These are phyloP conservation scores for Enhydra lutris DNA, from an alignment of 2,113 vertebrate species.

Conservation along the genomic window DNA sequence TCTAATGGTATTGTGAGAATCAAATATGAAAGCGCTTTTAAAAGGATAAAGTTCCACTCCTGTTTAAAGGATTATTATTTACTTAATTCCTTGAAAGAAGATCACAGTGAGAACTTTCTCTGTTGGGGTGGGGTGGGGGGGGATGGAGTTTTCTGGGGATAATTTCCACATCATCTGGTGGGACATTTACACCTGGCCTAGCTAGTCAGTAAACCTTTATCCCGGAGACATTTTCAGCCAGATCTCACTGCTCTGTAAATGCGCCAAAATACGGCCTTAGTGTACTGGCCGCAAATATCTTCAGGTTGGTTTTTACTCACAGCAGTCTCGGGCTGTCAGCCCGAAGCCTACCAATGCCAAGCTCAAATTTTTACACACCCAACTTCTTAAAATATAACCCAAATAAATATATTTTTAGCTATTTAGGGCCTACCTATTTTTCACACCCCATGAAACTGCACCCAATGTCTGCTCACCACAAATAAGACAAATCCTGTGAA, in stretches of 20 bases:
- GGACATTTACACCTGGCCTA: background rate
- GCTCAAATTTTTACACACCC: background rate
- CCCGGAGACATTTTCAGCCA: background rate
- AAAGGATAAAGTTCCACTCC: background rate
- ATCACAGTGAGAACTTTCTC: slow-evolving; percentile 23
- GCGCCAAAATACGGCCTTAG: background rate
- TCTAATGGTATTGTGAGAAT: background rate
- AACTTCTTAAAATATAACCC: background rate
- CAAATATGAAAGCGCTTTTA: background rate
- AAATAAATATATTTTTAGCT: background rate
- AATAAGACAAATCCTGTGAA: background rate
- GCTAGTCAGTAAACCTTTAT: background rate
- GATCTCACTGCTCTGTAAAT: background rate
- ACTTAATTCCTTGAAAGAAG: slow-evolving; percentile 53
- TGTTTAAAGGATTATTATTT: background rate
- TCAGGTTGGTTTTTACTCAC: background rate
- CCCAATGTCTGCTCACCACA: background rate
- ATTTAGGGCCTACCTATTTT: background rate
- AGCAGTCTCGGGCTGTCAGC: background rate
- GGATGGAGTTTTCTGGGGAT: background rate
- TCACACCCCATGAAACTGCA: background rate
- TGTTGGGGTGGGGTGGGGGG: background rate
- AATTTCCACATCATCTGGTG: background rate
- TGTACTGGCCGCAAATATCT: background rate
- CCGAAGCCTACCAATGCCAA: background rate